Conservation (phyloP, 2,113 vertebrate species). For the Oceanites oceanicus region DNA sequence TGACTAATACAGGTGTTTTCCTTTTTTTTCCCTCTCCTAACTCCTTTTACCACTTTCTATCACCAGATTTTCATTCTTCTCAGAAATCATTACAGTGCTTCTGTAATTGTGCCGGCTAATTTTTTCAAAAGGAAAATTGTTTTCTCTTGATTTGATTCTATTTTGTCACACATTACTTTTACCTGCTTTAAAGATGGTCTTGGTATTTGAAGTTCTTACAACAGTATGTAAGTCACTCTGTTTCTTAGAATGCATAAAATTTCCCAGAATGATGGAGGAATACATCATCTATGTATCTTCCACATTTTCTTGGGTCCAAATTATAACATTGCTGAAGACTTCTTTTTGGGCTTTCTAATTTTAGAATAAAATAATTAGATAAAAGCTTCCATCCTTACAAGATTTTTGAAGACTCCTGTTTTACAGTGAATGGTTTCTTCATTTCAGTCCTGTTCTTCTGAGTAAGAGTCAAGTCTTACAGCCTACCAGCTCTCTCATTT, state of each 20-base stretch:
- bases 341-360: not conserved
- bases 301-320: not conserved
- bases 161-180: not conserved
- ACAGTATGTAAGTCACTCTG: not conserved
- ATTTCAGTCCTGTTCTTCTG: not conserved
- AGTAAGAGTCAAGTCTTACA: not conserved
- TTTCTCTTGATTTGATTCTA: not conserved
- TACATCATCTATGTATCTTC: not conserved
- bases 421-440: not conserved
- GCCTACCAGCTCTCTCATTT: not conserved
- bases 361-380: not conserved
- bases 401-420: not conserved
- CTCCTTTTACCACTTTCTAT: not conserved
- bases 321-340: not conserved
- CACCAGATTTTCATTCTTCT: not conserved
- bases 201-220: not conserved
- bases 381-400: not conserved
- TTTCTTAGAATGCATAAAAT: not conserved
- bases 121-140: not conserved
- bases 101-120: not conserved
- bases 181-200: not conserved
- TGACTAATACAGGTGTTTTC: not conserved
- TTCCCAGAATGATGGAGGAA: not conserved
- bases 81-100: not conserved
- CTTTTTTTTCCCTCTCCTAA: not conserved